A percentile compares a stretch with the other conserved stretches of the same genome.
phyloP scores from a whole-genome alignment of 2,113 vertebrate species.

The Vulpes lagopus region DNA sequence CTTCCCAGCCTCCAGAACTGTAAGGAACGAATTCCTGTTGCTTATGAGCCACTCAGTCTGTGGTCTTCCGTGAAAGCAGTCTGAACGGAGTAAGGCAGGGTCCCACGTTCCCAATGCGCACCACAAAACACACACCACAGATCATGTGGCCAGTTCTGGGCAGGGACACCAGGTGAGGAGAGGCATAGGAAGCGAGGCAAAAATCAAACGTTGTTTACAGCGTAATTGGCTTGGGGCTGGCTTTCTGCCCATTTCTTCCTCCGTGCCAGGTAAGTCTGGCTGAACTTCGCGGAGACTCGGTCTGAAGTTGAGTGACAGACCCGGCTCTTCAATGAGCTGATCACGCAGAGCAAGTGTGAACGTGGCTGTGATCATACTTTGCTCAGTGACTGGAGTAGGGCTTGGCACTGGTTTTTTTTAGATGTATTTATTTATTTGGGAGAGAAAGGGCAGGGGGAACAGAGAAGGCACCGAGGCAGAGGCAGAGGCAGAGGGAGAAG shows the following conservation, averaged over 20 bases:
- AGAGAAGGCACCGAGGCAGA: too few relatives aligned
- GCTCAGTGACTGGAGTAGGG: not conserved
- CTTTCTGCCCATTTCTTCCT: constrained; percentile 48
- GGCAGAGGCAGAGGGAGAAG: not conserved
- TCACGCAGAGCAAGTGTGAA: not conserved
- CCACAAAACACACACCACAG: not conserved
- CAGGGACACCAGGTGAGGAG: not conserved
- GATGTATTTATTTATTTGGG: not conserved
- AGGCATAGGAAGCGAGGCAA: not conserved
- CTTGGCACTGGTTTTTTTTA: not conserved
- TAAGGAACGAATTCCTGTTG: not conserved
- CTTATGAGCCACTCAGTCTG: not conserved
- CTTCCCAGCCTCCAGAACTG: not conserved
- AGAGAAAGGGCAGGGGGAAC: too few relatives aligned
- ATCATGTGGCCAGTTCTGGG: not conserved
- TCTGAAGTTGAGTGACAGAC: constrained; percentile 46
- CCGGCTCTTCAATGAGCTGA: not conserved
- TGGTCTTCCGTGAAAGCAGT: too few relatives aligned
- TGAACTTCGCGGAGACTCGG: not conserved
- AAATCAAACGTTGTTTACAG: not conserved
- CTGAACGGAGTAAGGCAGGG: not conserved
- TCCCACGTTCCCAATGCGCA: not conserved
- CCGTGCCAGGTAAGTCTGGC: not conserved
- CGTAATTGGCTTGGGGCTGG: not conserved
- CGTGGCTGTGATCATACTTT: not conserved